Evolutionary conservation across 2,888 invertebrate genomes (phyloP).

Genomic region (Phragmatobia fuliginosa): DNA sequence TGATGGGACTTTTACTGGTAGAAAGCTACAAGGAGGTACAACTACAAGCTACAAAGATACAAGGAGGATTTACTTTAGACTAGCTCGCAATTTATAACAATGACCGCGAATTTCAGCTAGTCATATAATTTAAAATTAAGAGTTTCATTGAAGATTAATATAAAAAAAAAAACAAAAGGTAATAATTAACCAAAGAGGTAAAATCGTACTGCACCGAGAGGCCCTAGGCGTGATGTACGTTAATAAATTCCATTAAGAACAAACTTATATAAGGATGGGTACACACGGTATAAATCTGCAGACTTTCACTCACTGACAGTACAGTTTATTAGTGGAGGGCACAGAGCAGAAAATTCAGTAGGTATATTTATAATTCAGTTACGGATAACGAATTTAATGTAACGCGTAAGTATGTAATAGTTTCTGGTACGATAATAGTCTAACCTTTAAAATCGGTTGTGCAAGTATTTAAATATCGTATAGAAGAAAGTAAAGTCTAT

Average conservation of each 20-base stretch:
- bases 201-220: conserved; percentile 13
- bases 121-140: conserved; percentile 2
- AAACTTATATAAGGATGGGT: conserved; percentile 64
- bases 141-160: not conserved
- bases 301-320: conserved; percentile 69
- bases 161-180: conserved; percentile 4
- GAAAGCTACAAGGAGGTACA: too few species aligned
- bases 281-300: conserved; percentile 64
- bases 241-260: conserved; percentile 68
- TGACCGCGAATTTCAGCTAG: not conserved
- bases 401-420: not conserved
- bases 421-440: not conserved
- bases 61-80: too few species aligned
- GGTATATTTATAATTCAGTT: conserved; percentile 15
- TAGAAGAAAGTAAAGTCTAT: not conserved
- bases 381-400: not conserved
- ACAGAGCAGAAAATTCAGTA: conserved; percentile 49
- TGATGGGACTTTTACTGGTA: too few species aligned
- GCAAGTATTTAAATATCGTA: not conserved
- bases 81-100: too few species aligned
- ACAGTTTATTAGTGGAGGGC: conserved; percentile 61
- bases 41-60: too few species aligned
- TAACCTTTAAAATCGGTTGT: not conserved
- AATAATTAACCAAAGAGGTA: conserved; percentile 18
- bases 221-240: conserved; percentile 52